These are phyloP conservation scores for Pollimyrus isidori DNA, from an alignment of 2,113 vertebrate species.

Conservation along the genomic window DNA sequence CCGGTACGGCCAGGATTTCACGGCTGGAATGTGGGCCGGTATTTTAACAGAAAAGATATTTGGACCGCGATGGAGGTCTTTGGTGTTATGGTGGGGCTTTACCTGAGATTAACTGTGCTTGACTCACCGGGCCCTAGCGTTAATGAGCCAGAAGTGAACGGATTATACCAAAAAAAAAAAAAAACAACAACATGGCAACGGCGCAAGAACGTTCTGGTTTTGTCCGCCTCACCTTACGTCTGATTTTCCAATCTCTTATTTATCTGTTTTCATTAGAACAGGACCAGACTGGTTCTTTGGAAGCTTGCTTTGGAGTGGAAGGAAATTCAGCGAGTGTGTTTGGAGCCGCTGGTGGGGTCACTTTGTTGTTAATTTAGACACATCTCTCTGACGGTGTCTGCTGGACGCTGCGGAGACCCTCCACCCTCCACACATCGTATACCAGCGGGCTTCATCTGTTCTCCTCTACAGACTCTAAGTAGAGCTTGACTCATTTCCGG, in stretches of 20 bases:
- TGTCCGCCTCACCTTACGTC: neutral
- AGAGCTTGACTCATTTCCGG: neutral
- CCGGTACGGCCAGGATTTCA: constrained; percentile 11
- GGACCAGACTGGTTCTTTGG: neutral
- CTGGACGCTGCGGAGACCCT: neutral
- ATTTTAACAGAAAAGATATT: constrained; percentile 54
- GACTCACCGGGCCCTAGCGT: constrained; percentile 46
- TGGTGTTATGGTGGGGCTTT: constrained; percentile 55
- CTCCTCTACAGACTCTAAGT: neutral
- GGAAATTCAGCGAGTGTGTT: neutral
- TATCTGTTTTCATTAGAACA: neutral
- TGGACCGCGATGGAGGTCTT: constrained; percentile 46
- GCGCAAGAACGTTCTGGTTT: neutral
- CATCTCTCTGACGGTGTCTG: neutral
- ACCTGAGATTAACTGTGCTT: constrained; percentile 66
- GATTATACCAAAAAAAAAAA: constrained; percentile 20
- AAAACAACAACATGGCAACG: neutral
- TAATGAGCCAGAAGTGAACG: constrained; percentile 44
- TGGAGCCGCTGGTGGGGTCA: neutral
- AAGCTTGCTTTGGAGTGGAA: neutral
- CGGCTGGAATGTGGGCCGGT: constrained; percentile 48
- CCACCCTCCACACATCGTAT: too few species aligned
- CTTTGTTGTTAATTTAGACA: neutral
- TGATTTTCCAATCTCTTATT: neutral
- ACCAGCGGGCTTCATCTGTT: neutral